Percentiles rank a stretch among this genome's conserved stretches.
phyloP scores from a whole-genome alignment of 2,888 invertebrate genomes.

The Scaptodrosophila latifasciaeformis region DNA sequence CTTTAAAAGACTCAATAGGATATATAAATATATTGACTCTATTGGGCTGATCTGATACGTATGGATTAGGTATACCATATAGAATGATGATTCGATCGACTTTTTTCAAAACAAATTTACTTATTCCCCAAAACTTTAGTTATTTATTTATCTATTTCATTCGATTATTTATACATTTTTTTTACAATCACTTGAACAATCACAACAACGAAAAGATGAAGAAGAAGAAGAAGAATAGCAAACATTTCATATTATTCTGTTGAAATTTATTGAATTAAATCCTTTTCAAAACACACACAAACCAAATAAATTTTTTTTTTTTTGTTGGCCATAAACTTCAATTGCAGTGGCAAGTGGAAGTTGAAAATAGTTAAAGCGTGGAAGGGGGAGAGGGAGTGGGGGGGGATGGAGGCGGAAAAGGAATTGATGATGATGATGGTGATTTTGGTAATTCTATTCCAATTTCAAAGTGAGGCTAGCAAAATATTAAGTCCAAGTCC shows the following conservation, averaged over 20 bases:
- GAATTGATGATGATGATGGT: too few species aligned
- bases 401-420: constrained; percentile 3
- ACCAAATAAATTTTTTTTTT: constrained; percentile 17
- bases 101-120: background rate
- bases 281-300: constrained; percentile 18
- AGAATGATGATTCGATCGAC: background rate
- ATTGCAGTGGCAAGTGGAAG: constrained; percentile 18
- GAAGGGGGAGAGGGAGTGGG: background rate
- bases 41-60: too few species aligned
- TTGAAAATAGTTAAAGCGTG: constrained; percentile 6
- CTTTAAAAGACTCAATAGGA: too few species aligned
- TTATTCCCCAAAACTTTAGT: background rate
- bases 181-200: constrained; percentile 5
- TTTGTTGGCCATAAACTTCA: constrained; percentile 15
- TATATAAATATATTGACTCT: too few species aligned
- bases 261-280: constrained; percentile 41
- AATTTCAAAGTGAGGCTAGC: too few species aligned
- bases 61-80: background rate
- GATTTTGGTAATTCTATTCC: background rate
- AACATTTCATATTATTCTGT: constrained; percentile 15
- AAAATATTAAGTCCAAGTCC: too few species aligned
- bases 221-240: background rate
- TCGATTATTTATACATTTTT: too few species aligned
- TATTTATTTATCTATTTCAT: too few species aligned
- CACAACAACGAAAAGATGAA: background rate